Conservation (phyloP, 37 sponge, comb jelly and placozoan genomes). For the Cladorhizidae sp. region DNA sequence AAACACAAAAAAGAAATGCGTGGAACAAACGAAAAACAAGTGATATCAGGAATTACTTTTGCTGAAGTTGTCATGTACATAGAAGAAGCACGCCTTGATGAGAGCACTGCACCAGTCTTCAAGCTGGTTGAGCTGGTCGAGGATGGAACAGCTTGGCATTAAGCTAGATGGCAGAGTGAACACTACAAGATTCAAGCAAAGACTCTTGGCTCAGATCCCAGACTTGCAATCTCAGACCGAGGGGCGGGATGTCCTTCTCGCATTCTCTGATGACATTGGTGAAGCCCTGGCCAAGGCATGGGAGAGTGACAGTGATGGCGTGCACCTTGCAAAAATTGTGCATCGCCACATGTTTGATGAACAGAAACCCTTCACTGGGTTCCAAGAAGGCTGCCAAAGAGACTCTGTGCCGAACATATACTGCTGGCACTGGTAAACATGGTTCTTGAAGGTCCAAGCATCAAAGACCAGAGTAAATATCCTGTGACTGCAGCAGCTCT, state of each 20-base stretch:
- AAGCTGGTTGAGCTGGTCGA: background rate
- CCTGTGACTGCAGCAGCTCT: background rate
- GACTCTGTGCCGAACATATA: too few species aligned
- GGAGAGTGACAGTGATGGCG: background rate
- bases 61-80: slow-evolving; percentile 22
- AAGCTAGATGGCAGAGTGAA: background rate
- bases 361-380: too few species aligned
- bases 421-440: background rate
- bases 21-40: background rate
- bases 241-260: too few species aligned
- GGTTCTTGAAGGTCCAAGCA: background rate
- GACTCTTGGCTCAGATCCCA: slow-evolving; percentile 26
- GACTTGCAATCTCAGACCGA: slow-evolving; percentile 12
- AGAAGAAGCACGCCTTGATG: slow-evolving; percentile 1
- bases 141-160: slow-evolving; percentile 37
- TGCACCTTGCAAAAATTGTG: background rate
- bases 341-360: too few species aligned
- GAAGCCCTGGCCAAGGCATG: background rate
- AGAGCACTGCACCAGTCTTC: background rate
- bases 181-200: slow-evolving; percentile 21
- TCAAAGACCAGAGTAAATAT: background rate
- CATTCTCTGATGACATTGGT: too few species aligned
- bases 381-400: too few species aligned
- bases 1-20: too few species aligned
- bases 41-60: slow-evolving; percentile 9